These are phyloP conservation scores for Orbicella faveolata DNA, from an alignment of 64 coral and sea anemone species.

Conservation along the genomic window DNA sequence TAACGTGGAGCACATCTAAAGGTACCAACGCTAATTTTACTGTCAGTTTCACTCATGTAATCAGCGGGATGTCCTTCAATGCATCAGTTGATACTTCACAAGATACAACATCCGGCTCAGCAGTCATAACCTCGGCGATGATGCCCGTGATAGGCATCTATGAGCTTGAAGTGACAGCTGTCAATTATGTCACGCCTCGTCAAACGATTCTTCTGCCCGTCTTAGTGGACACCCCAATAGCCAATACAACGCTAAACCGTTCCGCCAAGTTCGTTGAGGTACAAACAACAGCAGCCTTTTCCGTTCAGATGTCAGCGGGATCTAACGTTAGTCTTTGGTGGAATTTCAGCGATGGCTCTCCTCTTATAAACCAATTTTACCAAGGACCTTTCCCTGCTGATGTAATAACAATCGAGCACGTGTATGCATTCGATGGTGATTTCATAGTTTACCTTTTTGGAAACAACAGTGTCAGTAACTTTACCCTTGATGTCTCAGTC, in stretches of 20 bases:
- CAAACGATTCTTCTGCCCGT: slow-evolving; percentile 37
- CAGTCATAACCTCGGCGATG: slow-evolving; percentile 30
- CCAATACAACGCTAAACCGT: not conserved
- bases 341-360: slow-evolving; percentile 54
- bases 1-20: slow-evolving; percentile 9
- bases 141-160: slow-evolving; percentile 68
- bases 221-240: slow-evolving; percentile 65
- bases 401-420: slow-evolving; percentile 53
- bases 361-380: not conserved
- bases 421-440: slow-evolving; percentile 29
- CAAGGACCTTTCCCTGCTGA: slow-evolving; percentile 51
- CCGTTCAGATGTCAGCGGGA: slow-evolving; percentile 33
- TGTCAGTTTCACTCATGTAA: slow-evolving; percentile 53
- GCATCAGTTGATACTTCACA: no score
- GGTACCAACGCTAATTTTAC: slow-evolving; percentile 81
- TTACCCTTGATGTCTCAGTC: slow-evolving; percentile 9
- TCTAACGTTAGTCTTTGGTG: slow-evolving; percentile 78
- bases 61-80: not conserved
- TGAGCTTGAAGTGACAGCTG: slow-evolving; percentile 62
- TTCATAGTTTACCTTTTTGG: slow-evolving; percentile 23
- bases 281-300: slow-evolving; percentile 43
- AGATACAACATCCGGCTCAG: slow-evolving; percentile 16
- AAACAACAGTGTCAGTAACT: slow-evolving; percentile 76
- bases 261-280: slow-evolving; percentile 21
- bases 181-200: slow-evolving; percentile 72